Percentiles rank a stretch among this genome's conserved stretches.
These are phyloP conservation scores for Anarhynchus alexandrinus DNA, from an alignment of 2,113 vertebrate species.

Conservation along the genomic window DNA sequence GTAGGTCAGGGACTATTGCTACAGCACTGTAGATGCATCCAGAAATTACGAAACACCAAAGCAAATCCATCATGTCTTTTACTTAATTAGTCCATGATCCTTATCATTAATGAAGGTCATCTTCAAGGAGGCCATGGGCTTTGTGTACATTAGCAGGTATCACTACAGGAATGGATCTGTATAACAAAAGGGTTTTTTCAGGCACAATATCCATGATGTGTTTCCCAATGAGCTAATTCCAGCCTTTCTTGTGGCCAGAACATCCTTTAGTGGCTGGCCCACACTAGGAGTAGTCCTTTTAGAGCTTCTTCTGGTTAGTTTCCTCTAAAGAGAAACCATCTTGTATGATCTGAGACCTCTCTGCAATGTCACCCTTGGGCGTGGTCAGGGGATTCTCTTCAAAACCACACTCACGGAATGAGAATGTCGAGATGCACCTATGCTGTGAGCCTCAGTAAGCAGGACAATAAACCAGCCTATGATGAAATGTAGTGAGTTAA, in stretches of 20 bases:
- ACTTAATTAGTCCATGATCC: not conserved
- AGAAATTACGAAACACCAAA: not conserved
- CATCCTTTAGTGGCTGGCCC: not conserved
- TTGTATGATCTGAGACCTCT: not conserved
- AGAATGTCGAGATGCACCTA: not conserved
- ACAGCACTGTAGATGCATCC: not conserved
- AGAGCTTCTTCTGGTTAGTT: not conserved
- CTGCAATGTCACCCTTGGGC: not conserved
- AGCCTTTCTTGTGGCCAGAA: not conserved
- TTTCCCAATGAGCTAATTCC: not conserved
- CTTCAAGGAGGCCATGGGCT: not conserved
- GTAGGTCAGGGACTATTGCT: not conserved
- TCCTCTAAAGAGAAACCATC: not conserved
- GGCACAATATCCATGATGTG: accelerated
- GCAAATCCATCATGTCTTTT: not conserved
- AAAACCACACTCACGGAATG: not conserved
- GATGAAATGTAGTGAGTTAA: not conserved
- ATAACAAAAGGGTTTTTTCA: not conserved
- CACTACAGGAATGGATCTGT: not conserved
- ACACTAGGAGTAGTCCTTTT: not conserved
- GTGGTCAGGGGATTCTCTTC: not conserved
- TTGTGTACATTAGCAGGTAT: not conserved
- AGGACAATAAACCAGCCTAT: not conserved
- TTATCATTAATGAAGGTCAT: not conserved
- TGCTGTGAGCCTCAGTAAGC: not conserved